phyloP scores from a whole-genome alignment of 2,113 vertebrate genomes.

The Bufo bufo region DNA sequence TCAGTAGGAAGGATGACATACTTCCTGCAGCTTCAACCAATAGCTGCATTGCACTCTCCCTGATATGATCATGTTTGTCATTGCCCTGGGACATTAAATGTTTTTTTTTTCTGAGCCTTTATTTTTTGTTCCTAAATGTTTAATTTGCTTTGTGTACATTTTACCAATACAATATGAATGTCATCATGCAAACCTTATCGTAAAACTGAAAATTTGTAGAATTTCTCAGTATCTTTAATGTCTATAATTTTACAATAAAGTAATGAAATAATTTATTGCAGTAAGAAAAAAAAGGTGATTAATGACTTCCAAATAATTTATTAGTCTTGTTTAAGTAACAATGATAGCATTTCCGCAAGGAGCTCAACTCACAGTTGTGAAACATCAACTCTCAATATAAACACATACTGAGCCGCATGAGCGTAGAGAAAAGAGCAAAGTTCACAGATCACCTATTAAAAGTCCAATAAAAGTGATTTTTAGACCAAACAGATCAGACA shows the following conservation, averaged over 20 bases:
- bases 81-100: no score
- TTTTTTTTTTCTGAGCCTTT: background rate
- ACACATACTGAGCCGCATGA: slow-evolving; percentile 62
- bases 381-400: slow-evolving; percentile 58
- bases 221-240: background rate
- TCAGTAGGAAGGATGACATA: no score
- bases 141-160: background rate
- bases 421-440: slow-evolving; percentile 64
- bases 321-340: slow-evolving; percentile 59
- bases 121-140: background rate
- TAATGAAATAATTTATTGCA: slow-evolving; percentile 21
- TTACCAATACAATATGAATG: background rate
- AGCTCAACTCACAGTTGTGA: slow-evolving; percentile 51
- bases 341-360: slow-evolving; percentile 62
- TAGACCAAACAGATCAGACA: slow-evolving; percentile 62
- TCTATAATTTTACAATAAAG: slow-evolving; percentile 19
- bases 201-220: slow-evolving; percentile 16
- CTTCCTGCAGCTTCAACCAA: no score
- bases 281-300: slow-evolving; percentile 35
- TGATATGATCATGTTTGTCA: no score
- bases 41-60: no score
- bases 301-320: slow-evolving; percentile 62
- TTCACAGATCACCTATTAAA: slow-evolving; percentile 62
- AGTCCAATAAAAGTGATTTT: slow-evolving; percentile 64
- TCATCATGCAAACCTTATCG: background rate